These are phyloP conservation scores for Megalonaias nervosa DNA, from an alignment of 1,140 invertebrate genomes.

Conservation along the genomic window DNA sequence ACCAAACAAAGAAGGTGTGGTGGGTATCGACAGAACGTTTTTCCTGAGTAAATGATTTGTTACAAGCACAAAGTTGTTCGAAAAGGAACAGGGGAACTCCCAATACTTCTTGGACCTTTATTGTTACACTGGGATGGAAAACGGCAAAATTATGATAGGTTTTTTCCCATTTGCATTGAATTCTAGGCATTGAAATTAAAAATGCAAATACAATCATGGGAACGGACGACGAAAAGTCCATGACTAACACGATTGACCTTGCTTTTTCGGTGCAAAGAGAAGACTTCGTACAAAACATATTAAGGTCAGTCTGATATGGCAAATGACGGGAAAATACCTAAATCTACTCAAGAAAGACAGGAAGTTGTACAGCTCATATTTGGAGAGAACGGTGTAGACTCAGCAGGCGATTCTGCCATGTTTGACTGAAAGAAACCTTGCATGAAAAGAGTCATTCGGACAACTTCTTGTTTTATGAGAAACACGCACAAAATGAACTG, in stretches of 20 bases:
- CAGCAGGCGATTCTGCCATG: not conserved
- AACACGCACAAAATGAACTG: too few species aligned
- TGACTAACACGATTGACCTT: constrained; percentile 29
- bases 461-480: not conserved
- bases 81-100: constrained; percentile 12
- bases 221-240: constrained; percentile 31
- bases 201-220: constrained; percentile 2
- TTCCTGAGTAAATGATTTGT: constrained; percentile 25
- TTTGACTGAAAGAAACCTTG: constrained; percentile 5
- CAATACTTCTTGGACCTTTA: constrained; percentile 25
- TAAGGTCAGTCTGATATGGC: constrained; percentile 22
- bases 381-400: not conserved
- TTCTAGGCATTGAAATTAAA: not conserved
- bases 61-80: constrained; percentile 10
- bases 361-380: constrained; percentile 7
- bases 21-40: constrained; percentile 22
- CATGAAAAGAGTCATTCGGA: not conserved
- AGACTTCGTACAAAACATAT: constrained; percentile 30
- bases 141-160: constrained; percentile 16
- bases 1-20: not conserved
- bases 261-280: constrained; percentile 4
- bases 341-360: not conserved
- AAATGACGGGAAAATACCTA: constrained; percentile 18
- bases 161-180: constrained; percentile 17
- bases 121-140: constrained; percentile 34